Evolutionary conservation across 2,797 vertebrate species (phyloP), one percentile per base, ranked within the genome.

Genomic region (Salmo trutta): DNA sequence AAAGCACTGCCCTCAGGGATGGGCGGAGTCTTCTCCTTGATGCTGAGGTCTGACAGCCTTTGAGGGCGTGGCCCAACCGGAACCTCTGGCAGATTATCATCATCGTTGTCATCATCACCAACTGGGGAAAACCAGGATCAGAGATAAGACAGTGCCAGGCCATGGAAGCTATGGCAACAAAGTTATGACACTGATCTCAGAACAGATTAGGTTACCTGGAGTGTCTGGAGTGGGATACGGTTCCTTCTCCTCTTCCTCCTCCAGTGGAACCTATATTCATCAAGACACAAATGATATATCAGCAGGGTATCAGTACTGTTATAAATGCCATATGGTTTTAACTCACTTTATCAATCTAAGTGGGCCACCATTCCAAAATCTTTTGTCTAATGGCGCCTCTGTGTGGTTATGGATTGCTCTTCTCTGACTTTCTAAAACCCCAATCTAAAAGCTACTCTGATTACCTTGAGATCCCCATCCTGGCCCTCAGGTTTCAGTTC

Each of bases 1-100:
- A 99, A 99, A 74, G 98, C 96, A 3, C 96, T 99, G 83, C 97
- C 97, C 89, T 95, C 95, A 0, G 98, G 98, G 84, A 99, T 99
- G 0, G 97, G 97, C 0, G 91, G 94, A 15, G 92, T 96, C 91
- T 99, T 99, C 85, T 99, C 97, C 84, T 97, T 98, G 91, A 98
- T 96, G 86, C 90, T 96, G 81, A 99, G 92, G 21, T 99, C 97
- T 0, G 97, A 96, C 84, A 98, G 93, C 79, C 96, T 95, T 41
- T 95, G 95, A 64, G 96, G 95, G 47, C 96, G 95, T 7, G 96
- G 96, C 3, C 96, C 96, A 41, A 91, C 77, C 0, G 94, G 96
- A 24, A 96, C 94, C 80, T 97, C 96, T 6, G 96, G 95, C 31
- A 96, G 94, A 5, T 94, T 91, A 0, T 92, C 93, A 19, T 95